phyloP scores from a whole-genome alignment of 2,113 vertebrate species.

The Ploceus nigricollis region DNA sequence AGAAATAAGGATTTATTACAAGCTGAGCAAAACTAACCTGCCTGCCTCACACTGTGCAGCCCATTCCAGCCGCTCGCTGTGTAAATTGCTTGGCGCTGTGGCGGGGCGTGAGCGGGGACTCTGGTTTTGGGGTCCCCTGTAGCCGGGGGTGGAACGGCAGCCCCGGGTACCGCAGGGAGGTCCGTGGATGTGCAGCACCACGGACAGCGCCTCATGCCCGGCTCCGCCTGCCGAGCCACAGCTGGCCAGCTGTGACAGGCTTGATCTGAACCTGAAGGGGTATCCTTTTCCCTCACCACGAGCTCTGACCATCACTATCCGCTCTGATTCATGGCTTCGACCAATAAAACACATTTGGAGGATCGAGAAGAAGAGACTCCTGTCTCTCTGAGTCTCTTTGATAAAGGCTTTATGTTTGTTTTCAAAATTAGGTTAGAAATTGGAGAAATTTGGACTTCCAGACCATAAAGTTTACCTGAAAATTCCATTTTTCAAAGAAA shows the following conservation, averaged over 20 bases:
- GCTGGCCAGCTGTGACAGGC: fast-evolving
- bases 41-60: neutral
- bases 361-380: neutral
- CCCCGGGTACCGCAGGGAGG: fast-evolving
- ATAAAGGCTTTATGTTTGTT: neutral
- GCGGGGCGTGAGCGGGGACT: fast-evolving
- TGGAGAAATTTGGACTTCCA: neutral
- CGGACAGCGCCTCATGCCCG: fast-evolving
- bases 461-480: neutral
- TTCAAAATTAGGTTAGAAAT: neutral
- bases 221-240: fast-evolving
- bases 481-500: neutral
- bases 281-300: fast-evolving
- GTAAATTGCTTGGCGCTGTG: fast-evolving
- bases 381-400: neutral
- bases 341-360: neutral
- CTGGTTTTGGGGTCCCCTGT: fast-evolving
- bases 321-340: fast-evolving
- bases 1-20: neutral
- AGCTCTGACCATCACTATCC: neutral
- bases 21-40: neutral
- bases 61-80: neutral
- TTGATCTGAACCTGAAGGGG: fast-evolving
- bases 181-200: fast-evolving
- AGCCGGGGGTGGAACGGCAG: fast-evolving